Conservation (phyloP, 2,888 invertebrate species). For the Brachyopa scutellaris region DNA sequence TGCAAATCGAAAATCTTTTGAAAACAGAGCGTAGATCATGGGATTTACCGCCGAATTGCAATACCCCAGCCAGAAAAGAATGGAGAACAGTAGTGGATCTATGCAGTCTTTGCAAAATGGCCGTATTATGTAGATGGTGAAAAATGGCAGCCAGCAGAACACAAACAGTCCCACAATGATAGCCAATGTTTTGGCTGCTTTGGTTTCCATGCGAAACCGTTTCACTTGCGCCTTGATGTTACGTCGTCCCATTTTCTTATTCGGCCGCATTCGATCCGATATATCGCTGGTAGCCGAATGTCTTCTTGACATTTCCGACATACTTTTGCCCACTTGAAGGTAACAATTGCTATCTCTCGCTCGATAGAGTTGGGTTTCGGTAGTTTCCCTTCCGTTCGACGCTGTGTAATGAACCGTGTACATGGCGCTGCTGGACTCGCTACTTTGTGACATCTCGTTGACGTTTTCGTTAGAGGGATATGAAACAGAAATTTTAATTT, state of each 20-base stretch:
- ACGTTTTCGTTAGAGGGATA: constrained; percentile 91
- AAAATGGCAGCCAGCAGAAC: constrained; percentile 98
- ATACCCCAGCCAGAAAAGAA: constrained; percentile 98
- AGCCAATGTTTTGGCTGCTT: constrained; percentile 97
- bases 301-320: constrained; percentile 80
- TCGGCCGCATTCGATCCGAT: constrained; percentile 81
- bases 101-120: constrained; percentile 95
- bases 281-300: constrained; percentile 78
- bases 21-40: constrained; percentile 96
- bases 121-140: constrained; percentile 95
- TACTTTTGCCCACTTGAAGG: constrained; percentile 83
- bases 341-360: constrained; percentile 83
- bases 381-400: constrained; percentile 85
- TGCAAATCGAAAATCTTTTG: constrained; percentile 96
- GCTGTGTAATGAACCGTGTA: constrained; percentile 88
- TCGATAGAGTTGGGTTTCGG: constrained; percentile 82
- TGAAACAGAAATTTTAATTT: constrained; percentile 92
- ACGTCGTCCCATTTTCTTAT: constrained; percentile 91
- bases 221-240: constrained; percentile 96
- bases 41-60: constrained; percentile 98
- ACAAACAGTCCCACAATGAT: constrained; percentile 99
- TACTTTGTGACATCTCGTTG: constrained; percentile 78
- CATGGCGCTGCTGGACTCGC: constrained; percentile 80
- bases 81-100: constrained; percentile 91
- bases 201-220: constrained; percentile 96